Conservation (phyloP, 2,888 invertebrate species). For the Conus canariensis region DNA sequence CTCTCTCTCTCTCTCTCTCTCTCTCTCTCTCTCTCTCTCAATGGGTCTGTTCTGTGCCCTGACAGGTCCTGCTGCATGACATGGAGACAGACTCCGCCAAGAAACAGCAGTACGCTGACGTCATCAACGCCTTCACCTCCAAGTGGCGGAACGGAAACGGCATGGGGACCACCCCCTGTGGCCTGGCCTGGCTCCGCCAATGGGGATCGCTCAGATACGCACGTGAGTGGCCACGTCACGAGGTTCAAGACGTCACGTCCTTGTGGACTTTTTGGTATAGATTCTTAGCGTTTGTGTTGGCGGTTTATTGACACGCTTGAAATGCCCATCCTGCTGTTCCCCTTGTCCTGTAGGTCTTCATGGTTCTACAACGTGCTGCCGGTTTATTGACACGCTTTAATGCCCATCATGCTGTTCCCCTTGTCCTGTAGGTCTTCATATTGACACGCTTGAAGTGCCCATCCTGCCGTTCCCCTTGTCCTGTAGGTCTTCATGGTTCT, state of each 20-base stretch:
- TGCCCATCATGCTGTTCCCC: no score
- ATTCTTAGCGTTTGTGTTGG: neutral
- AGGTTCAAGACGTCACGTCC: no score
- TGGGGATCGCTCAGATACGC: conserved; percentile 39
- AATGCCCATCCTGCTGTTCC: no score
- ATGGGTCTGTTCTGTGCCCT: no score
- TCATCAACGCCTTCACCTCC: conserved; percentile 32
- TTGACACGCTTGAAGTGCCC: no score
- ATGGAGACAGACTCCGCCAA: conserved; percentile 9
- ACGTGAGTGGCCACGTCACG: neutral
- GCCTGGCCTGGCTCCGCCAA: conserved; percentile 32
- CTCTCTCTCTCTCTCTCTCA: neutral
- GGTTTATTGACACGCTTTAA: no score
- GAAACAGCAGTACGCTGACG: conserved; percentile 17
- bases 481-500: no score
- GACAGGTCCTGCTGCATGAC: conserved; percentile 40
- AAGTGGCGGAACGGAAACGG: conserved; percentile 31
- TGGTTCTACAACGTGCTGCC: no score
- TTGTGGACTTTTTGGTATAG: no score
- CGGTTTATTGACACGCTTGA: no score
- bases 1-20: conserved; percentile 21
- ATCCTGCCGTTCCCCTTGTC: no score
- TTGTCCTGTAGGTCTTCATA: no score
- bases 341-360: neutral
- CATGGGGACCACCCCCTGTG: conserved; percentile 32